Base-by-base conservation (phyloP, 2,888 invertebrate genomes). In the Calephelis perditalis region DNA sequence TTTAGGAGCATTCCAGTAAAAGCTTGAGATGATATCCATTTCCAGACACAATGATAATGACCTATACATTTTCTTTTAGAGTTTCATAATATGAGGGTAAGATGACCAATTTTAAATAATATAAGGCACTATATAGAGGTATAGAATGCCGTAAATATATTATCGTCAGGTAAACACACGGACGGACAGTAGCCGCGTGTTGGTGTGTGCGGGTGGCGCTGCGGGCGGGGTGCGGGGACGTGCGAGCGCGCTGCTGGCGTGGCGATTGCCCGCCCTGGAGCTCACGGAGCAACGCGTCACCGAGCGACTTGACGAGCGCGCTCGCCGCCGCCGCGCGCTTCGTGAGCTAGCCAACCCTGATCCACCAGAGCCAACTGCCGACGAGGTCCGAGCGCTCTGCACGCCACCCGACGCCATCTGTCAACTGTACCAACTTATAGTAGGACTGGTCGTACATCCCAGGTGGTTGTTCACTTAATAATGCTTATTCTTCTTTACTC, bases 331-430 rank as follows among this genome's bases (percentile, higher is more conserved):
- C 43, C 68, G 67, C 44, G 64, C 57, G 69, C 71, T 65, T 66
- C 56, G 63, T 12, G 49, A 52, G 12, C 11, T 55, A 57, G 57
- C 63, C 52, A 61, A 60, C 58, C 58, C 58, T 60, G 56, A 60
- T 56, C 54, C 63, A 40, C 61, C 63, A 65, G 55, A 64, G 54
- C 73, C 73, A 15, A 71, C 67, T 70, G 78, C 72, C 63, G 70
- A 61, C 6, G 63, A 65, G 45, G 73, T 80, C 65, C 82, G 83
- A 63, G 77, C 78, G 55, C 71, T 71, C 47, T 83, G 83, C 73
- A 61, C 71, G 55, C 67, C 74, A 47, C 78, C 71, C 59, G 65
- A 67, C 47, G 62, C 68, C 35, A 56, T 59, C 12, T 69, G 69
- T 59, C 61, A 45, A 2, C 63, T 74, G 58, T 58, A 62, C 43